These are phyloP conservation scores for Oscheius sp. DNA, from an alignment of 1,140 invertebrate genomes.

Conservation along the genomic window DNA sequence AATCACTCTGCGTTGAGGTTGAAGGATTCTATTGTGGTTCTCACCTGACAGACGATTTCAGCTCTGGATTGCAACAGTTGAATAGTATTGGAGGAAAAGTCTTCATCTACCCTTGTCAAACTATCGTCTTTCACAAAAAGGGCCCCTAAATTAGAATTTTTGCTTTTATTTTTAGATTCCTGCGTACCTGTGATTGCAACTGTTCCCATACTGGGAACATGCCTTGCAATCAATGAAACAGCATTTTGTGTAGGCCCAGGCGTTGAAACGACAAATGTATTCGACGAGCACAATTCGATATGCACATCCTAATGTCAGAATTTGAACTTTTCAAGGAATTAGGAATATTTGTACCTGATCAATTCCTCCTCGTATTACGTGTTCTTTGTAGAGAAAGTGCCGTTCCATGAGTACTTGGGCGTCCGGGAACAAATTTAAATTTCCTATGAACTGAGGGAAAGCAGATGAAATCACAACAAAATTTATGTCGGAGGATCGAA, in stretches of 20 bases:
- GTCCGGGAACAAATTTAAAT: not conserved
- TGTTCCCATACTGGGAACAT: conserved; percentile 13
- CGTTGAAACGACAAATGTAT: not conserved
- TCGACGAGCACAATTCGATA: conserved; percentile 9
- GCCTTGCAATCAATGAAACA: conserved; percentile 4
- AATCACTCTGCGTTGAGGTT: not conserved
- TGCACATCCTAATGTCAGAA: conserved; percentile 1
- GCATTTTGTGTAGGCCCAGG: conserved; percentile 2
- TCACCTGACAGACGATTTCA: conserved; percentile 17
- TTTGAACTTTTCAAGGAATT: not conserved
- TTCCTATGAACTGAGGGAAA: conserved; percentile 2
- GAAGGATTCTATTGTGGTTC: not conserved
- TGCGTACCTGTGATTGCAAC: conserved; percentile 7
- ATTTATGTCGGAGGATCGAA: not conserved
- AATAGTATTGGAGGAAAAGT: not conserved
- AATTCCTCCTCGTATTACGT: conserved; percentile 11
- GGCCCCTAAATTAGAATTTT: not conserved
- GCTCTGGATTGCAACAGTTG: not conserved
- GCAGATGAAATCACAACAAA: conserved; percentile 7
- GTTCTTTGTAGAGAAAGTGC: not conserved
- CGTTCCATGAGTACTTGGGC: conserved; percentile 3
- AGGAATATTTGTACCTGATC: not conserved
- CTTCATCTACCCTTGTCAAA: conserved; percentile 1
- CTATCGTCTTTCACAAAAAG: conserved; percentile 2
- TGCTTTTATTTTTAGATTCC: not conserved